Percentiles rank a stretch among this genome's conserved stretches.
These are phyloP conservation scores for Castor canadensis DNA, from an alignment of 2,113 vertebrate genomes.

Conservation along the genomic window DNA sequence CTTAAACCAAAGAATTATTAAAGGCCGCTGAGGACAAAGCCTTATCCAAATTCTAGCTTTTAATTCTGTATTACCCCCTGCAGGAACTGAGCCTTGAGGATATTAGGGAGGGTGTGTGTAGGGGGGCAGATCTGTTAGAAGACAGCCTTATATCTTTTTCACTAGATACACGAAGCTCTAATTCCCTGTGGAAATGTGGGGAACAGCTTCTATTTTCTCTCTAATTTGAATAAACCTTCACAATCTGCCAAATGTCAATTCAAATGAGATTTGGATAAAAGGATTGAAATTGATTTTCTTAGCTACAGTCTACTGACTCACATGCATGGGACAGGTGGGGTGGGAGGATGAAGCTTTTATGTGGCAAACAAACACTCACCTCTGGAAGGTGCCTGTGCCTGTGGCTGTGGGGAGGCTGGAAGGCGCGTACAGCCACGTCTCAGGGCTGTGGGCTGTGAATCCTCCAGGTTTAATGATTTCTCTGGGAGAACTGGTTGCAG, in stretches of 20 bases:
- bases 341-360: not conserved
- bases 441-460: not conserved
- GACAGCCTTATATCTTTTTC: slow-evolving; percentile 32
- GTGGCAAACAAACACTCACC: slow-evolving; percentile 51
- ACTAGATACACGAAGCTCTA: slow-evolving; percentile 26
- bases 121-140: not conserved
- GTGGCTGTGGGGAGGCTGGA: not conserved
- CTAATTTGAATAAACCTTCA: slow-evolving; percentile 59
- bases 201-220: slow-evolving; percentile 17
- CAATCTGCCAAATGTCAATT: slow-evolving; percentile 55
- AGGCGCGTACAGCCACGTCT: not conserved
- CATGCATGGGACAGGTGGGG: not conserved
- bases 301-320: not conserved
- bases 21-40: slow-evolving; percentile 58
- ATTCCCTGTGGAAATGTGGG: slow-evolving; percentile 40
- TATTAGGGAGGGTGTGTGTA: not conserved
- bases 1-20: slow-evolving; percentile 32
- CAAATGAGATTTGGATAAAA: slow-evolving; percentile 16
- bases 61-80: slow-evolving; percentile 1
- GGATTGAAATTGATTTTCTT: slow-evolving; percentile 50
- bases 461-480: slow-evolving; percentile 56
- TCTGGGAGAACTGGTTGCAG: slow-evolving; percentile 54
- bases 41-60: slow-evolving; percentile 4
- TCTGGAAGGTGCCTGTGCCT: not conserved
- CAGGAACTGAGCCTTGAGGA: slow-evolving; percentile 3